These are phyloP conservation scores for Prunella himalayana DNA, from an alignment of 2,113 vertebrate genomes.

Conservation along the genomic window DNA sequence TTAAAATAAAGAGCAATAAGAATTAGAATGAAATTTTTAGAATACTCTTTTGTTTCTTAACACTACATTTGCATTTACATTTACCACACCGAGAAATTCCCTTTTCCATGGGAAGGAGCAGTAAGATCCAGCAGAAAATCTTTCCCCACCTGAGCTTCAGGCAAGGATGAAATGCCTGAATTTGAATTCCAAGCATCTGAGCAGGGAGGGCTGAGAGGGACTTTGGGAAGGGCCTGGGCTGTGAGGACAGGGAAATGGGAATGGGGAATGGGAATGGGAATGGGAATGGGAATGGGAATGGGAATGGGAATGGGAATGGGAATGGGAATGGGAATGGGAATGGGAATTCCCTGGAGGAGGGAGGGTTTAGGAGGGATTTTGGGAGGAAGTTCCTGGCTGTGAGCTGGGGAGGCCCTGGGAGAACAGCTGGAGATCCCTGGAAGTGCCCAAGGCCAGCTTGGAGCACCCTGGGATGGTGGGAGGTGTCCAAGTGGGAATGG, in stretches of 20 bases:
- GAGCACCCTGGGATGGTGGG: neutral
- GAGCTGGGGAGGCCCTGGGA: neutral
- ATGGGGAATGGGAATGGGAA: too few species aligned
- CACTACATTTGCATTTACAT: neutral
- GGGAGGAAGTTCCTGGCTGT: neutral
- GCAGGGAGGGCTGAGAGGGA: neutral
- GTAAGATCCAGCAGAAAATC: neutral
- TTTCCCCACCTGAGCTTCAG: neutral
- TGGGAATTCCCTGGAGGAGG: neutral
- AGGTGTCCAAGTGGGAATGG: neutral
- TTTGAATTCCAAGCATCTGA: neutral
- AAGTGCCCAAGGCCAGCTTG: too few species aligned
- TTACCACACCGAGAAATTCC: neutral
- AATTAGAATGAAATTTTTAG: neutral
- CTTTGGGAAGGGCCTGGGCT: too few species aligned
- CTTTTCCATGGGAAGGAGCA: neutral
- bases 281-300: too few species aligned
- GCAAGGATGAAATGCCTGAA: neutral
- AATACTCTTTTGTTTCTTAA: neutral
- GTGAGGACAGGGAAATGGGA: neutral
- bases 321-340: neutral
- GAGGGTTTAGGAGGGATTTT: neutral
- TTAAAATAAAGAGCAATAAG: neutral
- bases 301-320: too few species aligned
- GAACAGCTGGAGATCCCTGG: neutral